Evolutionary conservation across 1,140 invertebrate species (phyloP).

Genomic region (Magallana angulata): DNA sequence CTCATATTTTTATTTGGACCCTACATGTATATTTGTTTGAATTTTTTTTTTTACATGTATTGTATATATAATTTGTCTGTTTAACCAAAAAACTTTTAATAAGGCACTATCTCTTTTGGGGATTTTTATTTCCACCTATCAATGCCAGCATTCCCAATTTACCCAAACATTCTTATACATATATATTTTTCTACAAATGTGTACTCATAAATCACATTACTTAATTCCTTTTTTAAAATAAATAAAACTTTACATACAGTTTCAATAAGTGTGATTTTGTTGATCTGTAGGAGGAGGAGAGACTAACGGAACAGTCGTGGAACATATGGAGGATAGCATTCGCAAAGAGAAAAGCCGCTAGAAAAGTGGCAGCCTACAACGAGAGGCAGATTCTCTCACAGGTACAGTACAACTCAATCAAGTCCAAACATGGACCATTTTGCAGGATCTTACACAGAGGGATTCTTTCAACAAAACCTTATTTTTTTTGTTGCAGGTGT

Average conservation of each 20-base stretch:
- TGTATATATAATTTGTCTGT: neutral
- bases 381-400: constrained; percentile 50
- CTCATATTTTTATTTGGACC: no score
- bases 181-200: no score
- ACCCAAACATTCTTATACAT: no score
- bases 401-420: constrained; percentile 7
- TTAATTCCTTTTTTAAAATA: no score
- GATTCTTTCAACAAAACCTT: neutral
- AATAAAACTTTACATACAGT: no score
- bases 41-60: neutral
- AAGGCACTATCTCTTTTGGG: neutral
- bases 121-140: neutral
- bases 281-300: constrained; percentile 49
- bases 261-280: neutral
- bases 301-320: constrained; percentile 43
- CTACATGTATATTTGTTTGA: neutral
- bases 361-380: constrained; percentile 48
- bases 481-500: constrained; percentile 32
- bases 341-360: constrained; percentile 26
- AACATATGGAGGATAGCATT: constrained; percentile 52
- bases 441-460: no score
- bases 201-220: no score
- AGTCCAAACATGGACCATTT: no score
- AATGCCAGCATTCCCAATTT: no score
- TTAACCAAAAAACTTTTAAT: neutral